Conservation (phyloP, 2,113 vertebrate species). For the Tiliqua scincoides region DNA sequence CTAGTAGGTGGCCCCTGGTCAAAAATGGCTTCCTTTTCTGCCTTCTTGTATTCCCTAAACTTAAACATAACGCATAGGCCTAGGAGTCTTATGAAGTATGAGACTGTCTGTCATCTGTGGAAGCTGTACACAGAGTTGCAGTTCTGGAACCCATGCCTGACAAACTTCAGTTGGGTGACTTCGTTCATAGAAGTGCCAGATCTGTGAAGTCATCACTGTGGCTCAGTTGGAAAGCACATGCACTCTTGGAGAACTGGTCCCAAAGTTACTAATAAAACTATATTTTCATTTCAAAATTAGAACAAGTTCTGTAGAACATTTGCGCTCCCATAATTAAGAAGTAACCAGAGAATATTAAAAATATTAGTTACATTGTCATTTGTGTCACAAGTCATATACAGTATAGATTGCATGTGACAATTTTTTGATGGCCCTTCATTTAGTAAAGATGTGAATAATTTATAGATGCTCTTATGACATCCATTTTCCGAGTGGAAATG, state of each 20-base stretch:
- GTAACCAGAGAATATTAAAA: conserved; percentile 70
- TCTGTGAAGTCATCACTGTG: not conserved
- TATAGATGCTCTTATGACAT: conserved; percentile 54
- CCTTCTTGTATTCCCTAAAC: not conserved
- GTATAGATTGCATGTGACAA: conserved; percentile 67
- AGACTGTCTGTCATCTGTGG: not conserved
- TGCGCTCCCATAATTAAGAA: conserved; percentile 52
- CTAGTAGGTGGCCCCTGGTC: not conserved
- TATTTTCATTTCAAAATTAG: conserved; percentile 30
- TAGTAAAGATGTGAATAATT: conserved; percentile 72
- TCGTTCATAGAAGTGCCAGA: not conserved
- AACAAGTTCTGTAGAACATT: conserved; percentile 44
- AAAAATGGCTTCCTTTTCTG: not conserved
- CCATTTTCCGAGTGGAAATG: conserved; percentile 57
- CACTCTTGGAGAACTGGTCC: not conserved
- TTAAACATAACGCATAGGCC: not conserved
- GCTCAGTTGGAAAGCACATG: not conserved
- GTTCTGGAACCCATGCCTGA: not conserved
- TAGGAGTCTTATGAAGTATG: not conserved
- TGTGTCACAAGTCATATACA: conserved; percentile 60
- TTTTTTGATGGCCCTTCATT: conserved; percentile 70
- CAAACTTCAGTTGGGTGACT: not conserved
- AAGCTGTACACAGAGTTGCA: not conserved
- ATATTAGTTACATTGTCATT: conserved; percentile 70
- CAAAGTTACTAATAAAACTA: conserved; percentile 22